These are phyloP conservation scores for Autographa gamma DNA, from an alignment of 2,888 invertebrate species.

Conservation along the genomic window DNA sequence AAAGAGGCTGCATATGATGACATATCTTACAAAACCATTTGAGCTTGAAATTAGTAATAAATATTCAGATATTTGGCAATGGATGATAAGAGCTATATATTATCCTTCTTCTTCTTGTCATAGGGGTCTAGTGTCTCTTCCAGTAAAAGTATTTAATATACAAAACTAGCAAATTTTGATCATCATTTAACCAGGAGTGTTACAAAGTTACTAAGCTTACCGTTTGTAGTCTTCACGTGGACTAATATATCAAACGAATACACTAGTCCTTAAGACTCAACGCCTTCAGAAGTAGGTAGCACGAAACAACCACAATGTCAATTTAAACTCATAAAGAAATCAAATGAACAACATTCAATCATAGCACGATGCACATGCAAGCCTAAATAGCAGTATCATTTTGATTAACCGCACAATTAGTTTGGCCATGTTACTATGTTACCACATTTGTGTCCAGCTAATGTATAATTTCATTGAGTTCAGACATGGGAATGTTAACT, in stretches of 20 bases:
- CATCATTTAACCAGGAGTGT: too few relatives aligned
- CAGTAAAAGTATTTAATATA: too few relatives aligned
- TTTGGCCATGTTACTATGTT: conserved; percentile 70
- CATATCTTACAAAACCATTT: conserved; percentile 36
- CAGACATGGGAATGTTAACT: conserved; percentile 7
- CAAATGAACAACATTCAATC: background rate
- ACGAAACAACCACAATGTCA: background rate
- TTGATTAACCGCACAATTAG: conserved; percentile 79
- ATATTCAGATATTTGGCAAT: conserved; percentile 30
- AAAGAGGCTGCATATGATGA: conserved; percentile 31
- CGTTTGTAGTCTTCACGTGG: too few relatives aligned
- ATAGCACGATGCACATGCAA: conserved; percentile 1
- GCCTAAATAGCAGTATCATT: conserved; percentile 74
- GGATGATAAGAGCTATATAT: background rate
- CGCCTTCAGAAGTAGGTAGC: too few relatives aligned
- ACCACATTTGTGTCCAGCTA: conserved; percentile 69
- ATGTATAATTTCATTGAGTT: conserved; percentile 61
- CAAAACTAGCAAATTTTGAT: too few relatives aligned
- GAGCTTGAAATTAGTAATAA: conserved; percentile 45
- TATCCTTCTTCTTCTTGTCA: background rate
- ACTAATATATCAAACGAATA: too few relatives aligned
- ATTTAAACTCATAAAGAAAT: background rate
- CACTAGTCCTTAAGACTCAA: too few relatives aligned
- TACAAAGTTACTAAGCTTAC: too few relatives aligned
- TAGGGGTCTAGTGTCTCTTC: too few relatives aligned